Conservation (phyloP, 2,888 invertebrate species). For the Empis livida region DNA sequence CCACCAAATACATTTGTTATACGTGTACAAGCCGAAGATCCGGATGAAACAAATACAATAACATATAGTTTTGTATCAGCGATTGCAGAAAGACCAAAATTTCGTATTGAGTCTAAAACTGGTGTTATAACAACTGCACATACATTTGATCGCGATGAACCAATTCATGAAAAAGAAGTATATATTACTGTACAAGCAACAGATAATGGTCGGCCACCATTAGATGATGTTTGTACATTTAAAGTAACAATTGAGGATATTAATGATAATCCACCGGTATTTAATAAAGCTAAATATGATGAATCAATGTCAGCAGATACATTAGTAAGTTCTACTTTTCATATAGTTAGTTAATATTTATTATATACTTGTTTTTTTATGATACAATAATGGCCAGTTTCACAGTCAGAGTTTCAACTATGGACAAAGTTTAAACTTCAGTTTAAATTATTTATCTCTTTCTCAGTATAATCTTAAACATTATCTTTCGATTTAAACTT, state of each 20-base stretch:
- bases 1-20: conserved; percentile 61
- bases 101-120: conserved; percentile 61
- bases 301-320: conserved; percentile 77
- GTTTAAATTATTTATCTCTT: no score
- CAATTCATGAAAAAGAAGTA: conserved; percentile 64
- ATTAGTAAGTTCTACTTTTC: conserved; percentile 38
- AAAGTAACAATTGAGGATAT: conserved; percentile 81
- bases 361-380: not conserved
- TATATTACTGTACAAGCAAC: conserved; percentile 83
- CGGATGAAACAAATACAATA: conserved; percentile 63
- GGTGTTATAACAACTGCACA: conserved; percentile 67
- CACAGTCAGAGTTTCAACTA: no score
- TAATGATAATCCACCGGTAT: conserved; percentile 65
- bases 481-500: no score
- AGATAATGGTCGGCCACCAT: conserved; percentile 79
- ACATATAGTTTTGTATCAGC: conserved; percentile 71
- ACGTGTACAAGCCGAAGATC: conserved; percentile 33
- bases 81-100: conserved; percentile 59
- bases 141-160: conserved; percentile 82
- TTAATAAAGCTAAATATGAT: conserved; percentile 43
- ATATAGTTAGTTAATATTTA: no score
- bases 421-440: no score
- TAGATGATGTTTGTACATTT: conserved; percentile 89
- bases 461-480: no score
- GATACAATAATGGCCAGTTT: no score